These are phyloP conservation scores for Tyrophagus putrescentiae DNA, from an alignment of 1,140 invertebrate species.

Conservation along the genomic window DNA sequence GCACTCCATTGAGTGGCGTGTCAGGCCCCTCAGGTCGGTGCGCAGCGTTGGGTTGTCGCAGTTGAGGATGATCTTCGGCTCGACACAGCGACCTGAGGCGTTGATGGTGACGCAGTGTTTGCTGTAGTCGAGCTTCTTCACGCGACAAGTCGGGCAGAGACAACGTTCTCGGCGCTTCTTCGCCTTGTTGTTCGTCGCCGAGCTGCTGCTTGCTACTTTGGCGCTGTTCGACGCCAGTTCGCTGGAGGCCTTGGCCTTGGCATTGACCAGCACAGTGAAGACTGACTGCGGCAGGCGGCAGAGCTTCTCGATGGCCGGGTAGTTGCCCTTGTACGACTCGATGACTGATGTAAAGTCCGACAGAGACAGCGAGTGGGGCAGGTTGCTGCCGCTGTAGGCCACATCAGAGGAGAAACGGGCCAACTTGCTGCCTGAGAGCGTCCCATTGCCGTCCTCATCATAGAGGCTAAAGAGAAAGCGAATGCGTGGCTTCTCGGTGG, in stretches of 20 bases:
- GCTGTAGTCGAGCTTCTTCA: not conserved
- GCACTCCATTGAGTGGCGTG: not conserved
- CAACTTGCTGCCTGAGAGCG: too few relatives aligned
- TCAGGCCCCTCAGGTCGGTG: not conserved
- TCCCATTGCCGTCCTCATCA: too few relatives aligned
- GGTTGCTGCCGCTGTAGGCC: too few relatives aligned
- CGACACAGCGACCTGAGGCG: conserved; percentile 1
- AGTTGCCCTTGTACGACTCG: too few relatives aligned
- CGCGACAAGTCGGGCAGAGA: not conserved
- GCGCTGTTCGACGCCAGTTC: not conserved
- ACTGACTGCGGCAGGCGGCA: too few relatives aligned
- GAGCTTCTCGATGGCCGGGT: too few relatives aligned
- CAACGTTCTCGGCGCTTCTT: not conserved
- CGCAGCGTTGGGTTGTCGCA: not conserved
- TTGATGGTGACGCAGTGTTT: not conserved
- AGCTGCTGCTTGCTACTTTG: not conserved
- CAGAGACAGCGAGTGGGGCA: too few relatives aligned
- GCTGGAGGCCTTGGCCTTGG: not conserved
- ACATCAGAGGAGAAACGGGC: too few relatives aligned
- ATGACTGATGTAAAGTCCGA: too few relatives aligned
- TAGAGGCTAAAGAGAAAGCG: too few relatives aligned
- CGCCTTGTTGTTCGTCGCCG: not conserved
- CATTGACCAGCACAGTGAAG: too few relatives aligned
- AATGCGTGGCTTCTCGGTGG: not conserved
- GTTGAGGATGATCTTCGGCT: not conserved